Conservation (phyloP, 2,797 vertebrate species). For the Telmatherina bonti region DNA sequence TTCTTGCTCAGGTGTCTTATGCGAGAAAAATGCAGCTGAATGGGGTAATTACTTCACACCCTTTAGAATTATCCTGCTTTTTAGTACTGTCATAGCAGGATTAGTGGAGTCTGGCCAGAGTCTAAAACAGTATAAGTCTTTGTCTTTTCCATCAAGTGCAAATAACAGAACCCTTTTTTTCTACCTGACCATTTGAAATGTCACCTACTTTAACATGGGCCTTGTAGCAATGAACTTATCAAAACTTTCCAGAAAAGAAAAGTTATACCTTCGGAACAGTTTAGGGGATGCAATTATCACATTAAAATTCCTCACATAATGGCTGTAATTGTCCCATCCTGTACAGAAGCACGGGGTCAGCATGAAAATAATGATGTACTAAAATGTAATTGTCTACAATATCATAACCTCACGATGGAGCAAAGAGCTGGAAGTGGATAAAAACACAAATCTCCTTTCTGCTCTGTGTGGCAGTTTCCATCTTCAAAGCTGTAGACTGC, state of each 20-base stretch:
- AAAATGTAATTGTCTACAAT: conserved; percentile 40
- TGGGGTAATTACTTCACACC: neutral
- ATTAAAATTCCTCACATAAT: conserved; percentile 22
- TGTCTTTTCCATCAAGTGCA: neutral
- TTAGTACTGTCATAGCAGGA: neutral
- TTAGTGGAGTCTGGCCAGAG: neutral
- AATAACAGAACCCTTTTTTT: neutral
- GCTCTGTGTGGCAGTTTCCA: conserved; percentile 44
- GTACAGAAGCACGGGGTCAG: conserved; percentile 18
- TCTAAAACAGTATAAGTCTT: neutral
- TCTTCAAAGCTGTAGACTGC: conserved; percentile 44
- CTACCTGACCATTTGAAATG: neutral
- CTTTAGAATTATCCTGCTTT: neutral
- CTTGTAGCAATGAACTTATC: neutral
- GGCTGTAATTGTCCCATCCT: conserved; percentile 21
- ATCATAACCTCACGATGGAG: conserved; percentile 48
- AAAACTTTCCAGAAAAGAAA: conserved; percentile 16
- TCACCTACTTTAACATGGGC: neutral
- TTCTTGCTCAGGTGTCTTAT: neutral
- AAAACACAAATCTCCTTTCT: conserved; percentile 27
- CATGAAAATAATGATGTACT: conserved; percentile 47
- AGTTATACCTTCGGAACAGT: neutral
- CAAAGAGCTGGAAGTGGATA: conserved; percentile 36
- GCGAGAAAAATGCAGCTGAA: neutral
- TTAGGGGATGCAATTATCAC: conserved; percentile 8